These are phyloP conservation scores for Drosophila nr. perissopoda DNA, from an alignment of 2,888 invertebrate genomes.

Conservation along the genomic window DNA sequence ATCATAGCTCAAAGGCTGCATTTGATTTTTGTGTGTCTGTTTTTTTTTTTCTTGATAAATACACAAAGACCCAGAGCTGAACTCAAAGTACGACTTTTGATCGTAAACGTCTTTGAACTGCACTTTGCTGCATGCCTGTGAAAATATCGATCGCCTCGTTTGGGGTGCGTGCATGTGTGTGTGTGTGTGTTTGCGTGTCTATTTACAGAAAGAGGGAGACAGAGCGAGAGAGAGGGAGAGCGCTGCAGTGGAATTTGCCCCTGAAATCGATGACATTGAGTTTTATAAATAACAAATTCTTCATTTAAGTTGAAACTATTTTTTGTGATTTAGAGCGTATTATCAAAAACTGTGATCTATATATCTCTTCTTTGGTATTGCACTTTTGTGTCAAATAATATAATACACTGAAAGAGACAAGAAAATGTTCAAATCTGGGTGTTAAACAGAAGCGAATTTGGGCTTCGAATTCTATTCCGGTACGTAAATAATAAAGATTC, in stretches of 20 bases:
- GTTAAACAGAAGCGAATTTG: background rate
- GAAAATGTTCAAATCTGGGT: background rate
- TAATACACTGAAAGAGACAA: background rate
- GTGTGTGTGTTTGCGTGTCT: background rate
- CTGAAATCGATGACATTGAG: slow-evolving; percentile 1
- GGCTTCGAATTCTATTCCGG: background rate
- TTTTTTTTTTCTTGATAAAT: slow-evolving; percentile 42
- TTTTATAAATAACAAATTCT: slow-evolving; percentile 15
- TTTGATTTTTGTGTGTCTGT: slow-evolving; percentile 11
- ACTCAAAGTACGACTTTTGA: slow-evolving; percentile 32
- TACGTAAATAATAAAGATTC: background rate
- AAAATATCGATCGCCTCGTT: slow-evolving; percentile 74
- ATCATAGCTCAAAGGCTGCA: slow-evolving; percentile 31
- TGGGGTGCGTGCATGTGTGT: slow-evolving; percentile 56
- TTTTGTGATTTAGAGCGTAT: background rate
- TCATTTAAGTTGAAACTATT: background rate
- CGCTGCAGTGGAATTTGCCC: background rate
- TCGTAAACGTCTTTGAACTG: slow-evolving; percentile 26
- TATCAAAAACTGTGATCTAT: background rate
- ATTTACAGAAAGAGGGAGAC: background rate
- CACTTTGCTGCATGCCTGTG: slow-evolving; percentile 70
- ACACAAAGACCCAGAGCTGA: slow-evolving; percentile 16
- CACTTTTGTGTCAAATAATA: background rate
- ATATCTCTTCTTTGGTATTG: background rate
- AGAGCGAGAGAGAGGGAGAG: background rate